Conservation (phyloP, 2,113 vertebrate genomes). For the Osmerus mordax region DNA sequence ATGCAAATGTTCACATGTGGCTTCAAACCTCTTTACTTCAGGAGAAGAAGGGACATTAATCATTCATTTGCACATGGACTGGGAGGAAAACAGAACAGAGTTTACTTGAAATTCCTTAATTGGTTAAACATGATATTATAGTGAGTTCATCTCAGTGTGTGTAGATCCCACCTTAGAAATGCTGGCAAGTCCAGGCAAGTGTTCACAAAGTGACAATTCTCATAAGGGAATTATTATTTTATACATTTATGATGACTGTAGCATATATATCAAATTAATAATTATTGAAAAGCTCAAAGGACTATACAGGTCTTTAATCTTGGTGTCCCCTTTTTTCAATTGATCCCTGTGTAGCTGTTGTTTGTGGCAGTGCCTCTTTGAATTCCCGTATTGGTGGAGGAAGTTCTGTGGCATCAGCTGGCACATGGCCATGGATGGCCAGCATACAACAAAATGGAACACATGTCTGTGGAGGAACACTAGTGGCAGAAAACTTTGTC, state of each 20-base stretch:
- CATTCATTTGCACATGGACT: no score
- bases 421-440: conserved; percentile 76
- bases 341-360: neutral
- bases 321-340: neutral
- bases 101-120: no score
- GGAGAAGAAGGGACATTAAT: no score
- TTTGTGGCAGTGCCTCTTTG: neutral
- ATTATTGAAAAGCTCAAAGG: neutral
- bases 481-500: conserved; percentile 64
- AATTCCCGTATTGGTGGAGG: neutral
- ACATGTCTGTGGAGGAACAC: conserved; percentile 72
- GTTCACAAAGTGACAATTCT: no score
- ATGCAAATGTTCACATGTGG: neutral
- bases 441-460: conserved; percentile 55
- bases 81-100: no score
- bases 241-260: no score
- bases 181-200: no score
- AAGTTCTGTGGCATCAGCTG: conserved; percentile 9
- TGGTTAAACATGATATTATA: no score
- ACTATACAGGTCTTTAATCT: neutral
- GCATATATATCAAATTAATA: no score
- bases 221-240: no score
- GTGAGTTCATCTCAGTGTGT: no score
- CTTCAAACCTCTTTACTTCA: neutral
- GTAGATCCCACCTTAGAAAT: no score